Conservation (phyloP, 2,113 vertebrate genomes). For the Menura novaehollandiae region DNA sequence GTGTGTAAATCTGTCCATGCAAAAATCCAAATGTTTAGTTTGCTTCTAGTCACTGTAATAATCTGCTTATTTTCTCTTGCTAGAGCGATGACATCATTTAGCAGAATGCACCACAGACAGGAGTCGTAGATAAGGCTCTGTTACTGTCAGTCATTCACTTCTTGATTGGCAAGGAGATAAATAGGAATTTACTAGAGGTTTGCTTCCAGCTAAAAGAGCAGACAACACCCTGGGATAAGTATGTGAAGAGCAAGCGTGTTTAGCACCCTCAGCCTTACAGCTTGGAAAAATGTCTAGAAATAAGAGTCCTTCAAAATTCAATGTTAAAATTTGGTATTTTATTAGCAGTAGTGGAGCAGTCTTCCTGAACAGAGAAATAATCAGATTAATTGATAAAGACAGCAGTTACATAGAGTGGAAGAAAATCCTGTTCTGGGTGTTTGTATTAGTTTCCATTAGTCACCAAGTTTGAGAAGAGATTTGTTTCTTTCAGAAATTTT, state of each 20-base stretch:
- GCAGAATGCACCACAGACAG: constrained; percentile 71
- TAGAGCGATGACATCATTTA: constrained; percentile 79
- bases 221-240: constrained; percentile 50
- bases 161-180: constrained; percentile 76
- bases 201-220: constrained; percentile 67
- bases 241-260: constrained; percentile 44
- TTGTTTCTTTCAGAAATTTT: background rate
- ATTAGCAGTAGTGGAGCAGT: background rate
- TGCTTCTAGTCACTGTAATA: constrained; percentile 80
- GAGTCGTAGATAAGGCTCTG: constrained; percentile 68
- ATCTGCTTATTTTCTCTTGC: constrained; percentile 79
- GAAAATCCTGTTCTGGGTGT: background rate
- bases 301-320: background rate
- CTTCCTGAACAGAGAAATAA: background rate
- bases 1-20: constrained; percentile 83
- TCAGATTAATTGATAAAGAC: background rate
- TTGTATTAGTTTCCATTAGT: background rate
- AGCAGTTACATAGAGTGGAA: background rate
- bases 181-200: constrained; percentile 66
- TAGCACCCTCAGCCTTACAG: constrained; percentile 16
- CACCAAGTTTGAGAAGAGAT: background rate
- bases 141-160: constrained; percentile 70
- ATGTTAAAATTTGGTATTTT: background rate
- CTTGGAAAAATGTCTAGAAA: constrained; percentile 19
- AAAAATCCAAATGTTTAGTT: constrained; percentile 84